Evolutionary conservation across 2,113 vertebrate genomes (phyloP), one percentile per base, ranked within the genome.

Genomic region (Tauraco erythrolophus): DNA sequence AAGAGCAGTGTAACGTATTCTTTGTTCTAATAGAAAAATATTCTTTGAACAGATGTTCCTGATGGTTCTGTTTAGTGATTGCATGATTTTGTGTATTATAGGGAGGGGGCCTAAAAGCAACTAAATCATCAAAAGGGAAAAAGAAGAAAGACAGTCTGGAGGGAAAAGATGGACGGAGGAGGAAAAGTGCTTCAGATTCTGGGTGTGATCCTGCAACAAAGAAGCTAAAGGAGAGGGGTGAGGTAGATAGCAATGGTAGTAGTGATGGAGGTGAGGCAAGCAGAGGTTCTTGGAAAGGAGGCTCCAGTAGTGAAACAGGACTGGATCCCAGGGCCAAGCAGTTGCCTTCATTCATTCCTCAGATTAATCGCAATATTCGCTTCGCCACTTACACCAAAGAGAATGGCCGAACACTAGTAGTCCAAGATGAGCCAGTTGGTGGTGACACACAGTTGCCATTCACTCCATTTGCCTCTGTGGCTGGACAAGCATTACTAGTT

Each of bases 331-430:
- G 98, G 97, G 71, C 97, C 97, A 98, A 98, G 90, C 98, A 98
- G 94, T 96, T 94, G 96, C 97, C 98, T 95, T 97, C 97, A 5
- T 98, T 96, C 97, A 92, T 97, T 97, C 98, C 98, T 95, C 99
- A 99, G 98, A 99, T 99, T 93, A 99, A 99, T 92, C 98, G 99
- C 91, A 99, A 97, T 94, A 98, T 98, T 95, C 97, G 98, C 84
- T 98, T 99, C 98, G 98, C 98, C 68, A 98, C 98, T 92, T 99
- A 99, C 94, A 98, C 99, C 97, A 99, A 99, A 98, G 99, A 99
- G 98, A 99, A 99, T 50, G 99, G 99, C 71, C 99, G 99, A 81
- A 98, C 98, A 18, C 94, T 98, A 45, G 98, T 99, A 94, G 98
- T 98, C 43, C 99, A 99, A 84, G 99, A 99, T 33, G 98, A 98